Evolutionary conservation across 2,113 vertebrate species (phyloP).

Genomic region (Pristiophorus japonicus): DNA sequence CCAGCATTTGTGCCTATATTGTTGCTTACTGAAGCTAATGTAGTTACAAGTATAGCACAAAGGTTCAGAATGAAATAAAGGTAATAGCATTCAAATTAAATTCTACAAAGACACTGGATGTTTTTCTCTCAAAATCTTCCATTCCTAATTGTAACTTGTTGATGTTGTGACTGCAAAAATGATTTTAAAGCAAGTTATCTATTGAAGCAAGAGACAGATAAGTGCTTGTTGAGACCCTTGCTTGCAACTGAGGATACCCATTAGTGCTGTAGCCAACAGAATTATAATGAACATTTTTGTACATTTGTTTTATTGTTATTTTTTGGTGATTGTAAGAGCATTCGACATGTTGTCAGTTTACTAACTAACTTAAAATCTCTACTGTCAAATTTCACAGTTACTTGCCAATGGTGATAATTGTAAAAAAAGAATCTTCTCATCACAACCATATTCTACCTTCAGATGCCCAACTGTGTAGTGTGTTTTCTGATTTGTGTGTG

Average conservation of each 20-base stretch:
- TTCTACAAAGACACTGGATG: neutral
- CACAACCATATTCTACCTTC: neutral
- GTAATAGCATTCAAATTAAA: neutral
- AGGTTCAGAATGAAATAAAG: neutral
- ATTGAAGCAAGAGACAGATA: neutral
- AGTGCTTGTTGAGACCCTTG: neutral
- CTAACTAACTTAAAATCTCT: neutral
- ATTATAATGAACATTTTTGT: neutral
- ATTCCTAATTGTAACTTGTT: neutral
- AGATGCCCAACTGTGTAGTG: neutral
- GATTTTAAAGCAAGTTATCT: conserved; percentile 10
- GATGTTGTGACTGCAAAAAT: neutral
- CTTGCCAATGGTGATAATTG: neutral
- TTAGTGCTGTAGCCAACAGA: neutral
- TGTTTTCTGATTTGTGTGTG: neutral
- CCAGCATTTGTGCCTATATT: neutral
- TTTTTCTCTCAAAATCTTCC: neutral
- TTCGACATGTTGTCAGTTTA: neutral
- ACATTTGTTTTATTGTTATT: neutral
- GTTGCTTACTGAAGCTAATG: neutral
- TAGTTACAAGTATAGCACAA: neutral
- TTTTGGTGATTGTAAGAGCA: neutral
- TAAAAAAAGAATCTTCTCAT: neutral
- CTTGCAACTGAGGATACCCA: neutral
- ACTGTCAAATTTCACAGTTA: neutral